Base-by-base conservation (phyloP, 92 coral and sea anemone genomes). In the Chrysogorgia sp. region DNA sequence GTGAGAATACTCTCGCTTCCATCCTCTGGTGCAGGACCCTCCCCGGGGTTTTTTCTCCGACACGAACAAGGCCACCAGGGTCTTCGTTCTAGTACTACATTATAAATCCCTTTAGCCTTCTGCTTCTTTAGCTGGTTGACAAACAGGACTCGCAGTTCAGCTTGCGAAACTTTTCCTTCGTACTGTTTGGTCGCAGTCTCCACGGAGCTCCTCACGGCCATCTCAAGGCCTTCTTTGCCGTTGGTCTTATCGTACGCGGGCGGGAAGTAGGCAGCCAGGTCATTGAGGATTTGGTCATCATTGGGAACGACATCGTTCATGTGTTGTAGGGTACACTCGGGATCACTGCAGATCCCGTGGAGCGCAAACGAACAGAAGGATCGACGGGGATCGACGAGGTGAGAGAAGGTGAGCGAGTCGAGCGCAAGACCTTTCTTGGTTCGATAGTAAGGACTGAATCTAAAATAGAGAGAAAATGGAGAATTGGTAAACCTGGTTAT, bases 381-480 rank as follows among this genome's bases (percentile, higher is more conserved):
- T 23, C 81, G 59, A 7, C 8, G 28, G 5, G 97, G 97, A 20
- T 88, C 79, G n/a, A 96, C 76, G 63, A 92, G 90, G 63, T 92
- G 83, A 49, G 97, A 72, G 80, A 75, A 88, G 3, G 99, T 79
- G 1, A 76, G 50, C 28, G 99, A 92, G 56, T 89, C 88, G 28
- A 96, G 81, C 1, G 91, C 85, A 50, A 87, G 84, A 26, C 90
- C 92, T 31, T 86, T 84, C 72, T 90, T 88, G 29, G 90, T 89
- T 47, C 99, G 88, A 81, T 72, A 96, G 63, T 92, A 96, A 7
- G 96, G 97, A 74, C 97, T 92, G 41, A 96, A 86, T 75, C 99
- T 96, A 43, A 10, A 82, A 24, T 79, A 50, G 32, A 84, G 52
- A 57, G 30, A n/a, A n/a, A n/a, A n/a, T n/a, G n/a, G n/a, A n/a